Evolutionary conservation across 2,888 invertebrate genomes (phyloP).

Genomic region (Octodonta nipae): DNA sequence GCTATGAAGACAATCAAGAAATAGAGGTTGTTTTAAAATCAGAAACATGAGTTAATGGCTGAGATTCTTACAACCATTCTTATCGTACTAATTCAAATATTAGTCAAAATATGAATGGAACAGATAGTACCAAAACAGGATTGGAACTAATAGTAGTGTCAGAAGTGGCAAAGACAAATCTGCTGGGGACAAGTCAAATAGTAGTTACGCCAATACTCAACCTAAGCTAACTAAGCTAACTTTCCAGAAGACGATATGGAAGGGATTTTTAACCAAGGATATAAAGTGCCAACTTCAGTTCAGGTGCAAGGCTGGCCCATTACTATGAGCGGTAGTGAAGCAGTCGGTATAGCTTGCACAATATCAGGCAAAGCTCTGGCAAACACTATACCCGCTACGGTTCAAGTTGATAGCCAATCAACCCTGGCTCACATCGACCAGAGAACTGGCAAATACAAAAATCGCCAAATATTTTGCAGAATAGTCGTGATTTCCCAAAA

Average conservation of each 20-base stretch:
- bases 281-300: constrained; percentile 65
- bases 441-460: constrained; percentile 70
- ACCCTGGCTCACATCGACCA: constrained; percentile 62
- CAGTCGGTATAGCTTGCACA: constrained; percentile 80
- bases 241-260: constrained; percentile 68
- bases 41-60: no score
- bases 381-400: constrained; percentile 71
- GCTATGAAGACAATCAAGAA: no score
- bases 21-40: no score
- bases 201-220: constrained; percentile 32
- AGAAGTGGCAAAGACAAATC: constrained; percentile 30
- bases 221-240: constrained; percentile 59
- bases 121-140: constrained; percentile 20
- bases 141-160: constrained; percentile 23
- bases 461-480: constrained; percentile 76
- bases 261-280: constrained; percentile 61
- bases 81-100: constrained; percentile 23
- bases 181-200: no score
- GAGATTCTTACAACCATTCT: constrained; percentile 4
- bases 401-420: constrained; percentile 74
- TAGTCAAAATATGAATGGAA: constrained; percentile 22
- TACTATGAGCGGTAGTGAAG: constrained; percentile 66
- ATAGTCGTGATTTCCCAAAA: constrained; percentile 65
- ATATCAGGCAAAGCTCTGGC: constrained; percentile 74
- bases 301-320: constrained; percentile 85